Percentiles rank a stretch among this genome's conserved stretches.
Evolutionary conservation across 2,113 vertebrate genomes (phyloP).

Genomic region (Rhodinocichla rosea): DNA sequence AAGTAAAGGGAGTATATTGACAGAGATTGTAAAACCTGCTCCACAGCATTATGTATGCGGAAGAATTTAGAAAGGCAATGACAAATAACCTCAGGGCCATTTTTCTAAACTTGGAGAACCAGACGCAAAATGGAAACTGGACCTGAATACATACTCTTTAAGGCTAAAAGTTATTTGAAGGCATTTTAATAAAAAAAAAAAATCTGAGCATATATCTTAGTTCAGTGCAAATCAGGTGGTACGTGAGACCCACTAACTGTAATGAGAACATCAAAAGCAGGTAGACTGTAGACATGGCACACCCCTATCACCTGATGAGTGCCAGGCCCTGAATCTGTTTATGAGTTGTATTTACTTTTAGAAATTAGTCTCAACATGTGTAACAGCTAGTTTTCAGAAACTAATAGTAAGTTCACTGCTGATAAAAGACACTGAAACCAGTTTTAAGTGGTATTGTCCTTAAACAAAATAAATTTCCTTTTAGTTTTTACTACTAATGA

Average conservation of each 20-base stretch:
- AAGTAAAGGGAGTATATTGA: neutral
- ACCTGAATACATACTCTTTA: neutral
- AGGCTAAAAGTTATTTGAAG: neutral
- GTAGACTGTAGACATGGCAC: neutral
- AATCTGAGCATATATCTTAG: neutral
- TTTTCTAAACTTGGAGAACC: conserved; percentile 4
- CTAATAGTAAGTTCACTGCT: neutral
- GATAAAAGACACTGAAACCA: neutral
- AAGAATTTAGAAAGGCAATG: conserved; percentile 3
- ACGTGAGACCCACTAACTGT: neutral
- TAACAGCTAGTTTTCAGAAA: neutral
- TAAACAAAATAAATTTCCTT: neutral
- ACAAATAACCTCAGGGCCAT: conserved; percentile 32
- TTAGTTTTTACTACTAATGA: neutral
- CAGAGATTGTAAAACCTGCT: conserved; percentile 37
- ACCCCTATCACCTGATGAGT: neutral
- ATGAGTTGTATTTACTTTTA: neutral
- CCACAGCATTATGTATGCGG: neutral
- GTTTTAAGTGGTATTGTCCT: neutral
- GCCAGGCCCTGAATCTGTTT: neutral
- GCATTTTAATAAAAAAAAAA: neutral
- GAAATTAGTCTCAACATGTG: neutral
- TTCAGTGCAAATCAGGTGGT: neutral
- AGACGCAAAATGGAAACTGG: neutral
- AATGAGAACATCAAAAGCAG: neutral